A percentile compares a stretch with the other conserved stretches of the same genome.
Evolutionary conservation across 2,888 invertebrate species (phyloP).

Genomic region (Pyrochroa serraticornis): DNA sequence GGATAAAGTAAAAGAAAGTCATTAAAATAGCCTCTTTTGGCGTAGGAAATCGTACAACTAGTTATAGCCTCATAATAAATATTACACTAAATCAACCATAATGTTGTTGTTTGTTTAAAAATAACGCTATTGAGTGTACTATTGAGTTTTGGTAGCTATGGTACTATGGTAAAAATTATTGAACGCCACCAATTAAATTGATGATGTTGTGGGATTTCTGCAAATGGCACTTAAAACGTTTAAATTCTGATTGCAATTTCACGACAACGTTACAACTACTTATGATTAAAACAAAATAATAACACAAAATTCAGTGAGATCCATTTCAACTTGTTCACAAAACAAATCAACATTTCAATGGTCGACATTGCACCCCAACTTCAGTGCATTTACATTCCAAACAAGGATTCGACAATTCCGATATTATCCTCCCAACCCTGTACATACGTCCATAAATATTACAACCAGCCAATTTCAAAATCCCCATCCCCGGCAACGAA

Average conservation of each 20-base stretch:
- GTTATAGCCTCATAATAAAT: too few relatives aligned
- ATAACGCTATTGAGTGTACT: too few relatives aligned
- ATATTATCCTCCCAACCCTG: slow-evolving; percentile 79
- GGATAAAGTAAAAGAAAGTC: too few relatives aligned
- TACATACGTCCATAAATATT: slow-evolving; percentile 92
- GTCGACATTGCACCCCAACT: slow-evolving; percentile 81
- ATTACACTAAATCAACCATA: too few relatives aligned
- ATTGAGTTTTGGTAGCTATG: too few relatives aligned
- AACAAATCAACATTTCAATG: slow-evolving; percentile 61
- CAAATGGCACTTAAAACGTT: not conserved
- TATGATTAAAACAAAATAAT: slow-evolving; percentile 18
- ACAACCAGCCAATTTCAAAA: slow-evolving; percentile 82
- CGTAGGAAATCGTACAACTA: too few relatives aligned
- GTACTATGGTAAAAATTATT: too few relatives aligned
- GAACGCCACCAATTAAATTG: not conserved
- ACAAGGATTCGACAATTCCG: slow-evolving; percentile 82
- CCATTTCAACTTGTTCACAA: slow-evolving; percentile 15
- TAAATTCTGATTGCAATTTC: not conserved
- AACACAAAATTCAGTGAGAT: slow-evolving; percentile 29
- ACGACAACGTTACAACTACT: slow-evolving; percentile 3
- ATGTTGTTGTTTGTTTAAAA: too few relatives aligned
- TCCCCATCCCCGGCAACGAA: slow-evolving; percentile 58
- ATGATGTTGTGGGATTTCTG: not conserved
- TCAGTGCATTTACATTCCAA: slow-evolving; percentile 87
- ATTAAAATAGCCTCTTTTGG: too few relatives aligned